Evolutionary conservation across 2,113 vertebrate genomes (phyloP), one percentile per base, ranked within the genome.

Genomic region (Rhizomys pruinosus): DNA sequence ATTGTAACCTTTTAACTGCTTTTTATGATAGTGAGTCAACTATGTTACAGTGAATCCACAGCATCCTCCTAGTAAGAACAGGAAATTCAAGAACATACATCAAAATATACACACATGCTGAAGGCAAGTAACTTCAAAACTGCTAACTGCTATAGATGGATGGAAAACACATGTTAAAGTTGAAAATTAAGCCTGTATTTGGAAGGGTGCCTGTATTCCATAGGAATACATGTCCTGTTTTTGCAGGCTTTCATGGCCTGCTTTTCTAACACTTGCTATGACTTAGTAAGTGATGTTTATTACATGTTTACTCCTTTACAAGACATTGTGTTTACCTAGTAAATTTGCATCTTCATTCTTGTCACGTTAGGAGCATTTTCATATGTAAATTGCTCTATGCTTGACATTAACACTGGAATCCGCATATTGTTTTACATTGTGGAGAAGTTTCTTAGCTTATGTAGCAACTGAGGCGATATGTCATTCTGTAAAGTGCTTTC

Each of bases 1-100:
- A 96, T 71, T 91, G 78, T 84, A 96, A 96, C 88, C 98, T 96
- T 96, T 80, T 72, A 95, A 92, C 57, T 93, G 95, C 93, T 96
- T 96, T 97, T 97, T 47, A 94, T 77, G 96, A 93, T 95, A 97
- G 95, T 91, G 81, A 97, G 63, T 93, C 71, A 76, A 94, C 74
- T 37, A 91, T 97, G 94, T 79, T 97, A 96, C 96, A 96, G 94
- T 73, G 72, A 97, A 89, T 90, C 44, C 95, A 82, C 32, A 96
- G 66, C 66, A 96, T 52, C 96, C 47, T 97, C 96, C 84, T 90
- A 69, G 90, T 2, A 5, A 94, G 96, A 91, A 94, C 76, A 97
- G 52, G 88, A 96, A 92, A 93, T 6, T 95, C 71, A 95, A 85
- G 94, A 96, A 96, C 93, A 94, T 93, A 94, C 84, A 95, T 96